phyloP scores from a whole-genome alignment of 1,140 invertebrate genomes.

The Trachymyrmex septentrionalis region DNA sequence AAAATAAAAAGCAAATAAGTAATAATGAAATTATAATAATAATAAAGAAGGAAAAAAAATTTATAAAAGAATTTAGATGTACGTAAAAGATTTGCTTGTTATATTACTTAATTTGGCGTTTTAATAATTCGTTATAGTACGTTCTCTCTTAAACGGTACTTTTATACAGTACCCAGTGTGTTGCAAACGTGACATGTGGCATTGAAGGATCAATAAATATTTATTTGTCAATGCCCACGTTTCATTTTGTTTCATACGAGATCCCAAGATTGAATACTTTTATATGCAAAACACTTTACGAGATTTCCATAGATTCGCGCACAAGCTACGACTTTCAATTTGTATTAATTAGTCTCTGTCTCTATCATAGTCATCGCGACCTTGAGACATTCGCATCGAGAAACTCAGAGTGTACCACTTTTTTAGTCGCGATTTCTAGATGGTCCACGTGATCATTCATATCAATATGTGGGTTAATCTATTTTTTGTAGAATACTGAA shows the following conservation, averaged over 20 bases:
- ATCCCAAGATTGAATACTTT: neutral
- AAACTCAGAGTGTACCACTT: conserved; percentile 53
- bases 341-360: neutral
- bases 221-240: neutral
- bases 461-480: conserved; percentile 64
- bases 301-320: neutral
- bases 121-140: no score
- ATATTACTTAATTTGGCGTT: no score
- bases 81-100: no score
- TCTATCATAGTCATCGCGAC: conserved; percentile 7
- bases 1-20: no score
- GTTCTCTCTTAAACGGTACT: no score
- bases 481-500: conserved; percentile 52
- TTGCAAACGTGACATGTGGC: no score
- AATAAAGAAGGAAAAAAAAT: no score
- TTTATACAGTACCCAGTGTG: no score
- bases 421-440: conserved; percentile 31
- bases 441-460: neutral
- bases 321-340: neutral
- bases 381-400: conserved; percentile 28
- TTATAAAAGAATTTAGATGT: no score
- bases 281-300: neutral
- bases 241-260: neutral
- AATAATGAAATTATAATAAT: no score
- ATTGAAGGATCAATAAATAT: neutral